Evolutionary conservation across 2,113 vertebrate species (phyloP).

Genomic region (Mobula birostris): DNA sequence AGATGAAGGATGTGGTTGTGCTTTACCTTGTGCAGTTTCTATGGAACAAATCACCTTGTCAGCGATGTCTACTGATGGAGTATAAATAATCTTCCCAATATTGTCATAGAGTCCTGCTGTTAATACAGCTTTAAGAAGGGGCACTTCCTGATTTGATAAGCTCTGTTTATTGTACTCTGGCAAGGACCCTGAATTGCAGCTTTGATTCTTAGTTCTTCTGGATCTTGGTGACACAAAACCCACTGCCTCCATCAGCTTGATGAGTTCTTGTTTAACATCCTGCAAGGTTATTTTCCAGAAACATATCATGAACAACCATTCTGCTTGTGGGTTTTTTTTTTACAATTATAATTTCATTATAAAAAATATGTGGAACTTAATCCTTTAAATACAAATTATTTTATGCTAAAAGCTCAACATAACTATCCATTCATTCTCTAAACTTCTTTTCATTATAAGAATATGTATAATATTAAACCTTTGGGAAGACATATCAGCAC

Average conservation of each 20-base stretch:
- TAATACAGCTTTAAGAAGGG: constrained; percentile 79
- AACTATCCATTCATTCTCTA: neutral
- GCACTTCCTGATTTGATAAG: constrained; percentile 64
- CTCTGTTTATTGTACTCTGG: constrained; percentile 37
- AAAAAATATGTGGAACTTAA: neutral
- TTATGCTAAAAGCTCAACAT: neutral
- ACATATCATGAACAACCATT: neutral
- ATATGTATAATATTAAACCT: neutral
- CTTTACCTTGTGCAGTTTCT: constrained; percentile 88
- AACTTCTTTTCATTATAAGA: neutral
- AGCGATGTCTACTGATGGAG: constrained; percentile 76
- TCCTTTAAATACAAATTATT: neutral
- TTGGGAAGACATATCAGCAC: neutral
- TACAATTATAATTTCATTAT: constrained; percentile 2
- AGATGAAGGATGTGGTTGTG: constrained; percentile 88
- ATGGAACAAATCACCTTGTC: constrained; percentile 75
- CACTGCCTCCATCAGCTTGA: constrained; percentile 77
- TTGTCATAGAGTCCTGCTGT: constrained; percentile 90
- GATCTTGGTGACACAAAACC: constrained; percentile 62
- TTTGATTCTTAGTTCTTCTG: constrained; percentile 2
- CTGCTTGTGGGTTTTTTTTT: neutral
- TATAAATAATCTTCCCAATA: constrained; percentile 71
- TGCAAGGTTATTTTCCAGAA: constrained; percentile 46
- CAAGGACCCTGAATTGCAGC: neutral
- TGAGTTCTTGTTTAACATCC: constrained; percentile 84